These are phyloP conservation scores for Panorpa germanica DNA, from an alignment of 2,888 invertebrate genomes.

Conservation along the genomic window DNA sequence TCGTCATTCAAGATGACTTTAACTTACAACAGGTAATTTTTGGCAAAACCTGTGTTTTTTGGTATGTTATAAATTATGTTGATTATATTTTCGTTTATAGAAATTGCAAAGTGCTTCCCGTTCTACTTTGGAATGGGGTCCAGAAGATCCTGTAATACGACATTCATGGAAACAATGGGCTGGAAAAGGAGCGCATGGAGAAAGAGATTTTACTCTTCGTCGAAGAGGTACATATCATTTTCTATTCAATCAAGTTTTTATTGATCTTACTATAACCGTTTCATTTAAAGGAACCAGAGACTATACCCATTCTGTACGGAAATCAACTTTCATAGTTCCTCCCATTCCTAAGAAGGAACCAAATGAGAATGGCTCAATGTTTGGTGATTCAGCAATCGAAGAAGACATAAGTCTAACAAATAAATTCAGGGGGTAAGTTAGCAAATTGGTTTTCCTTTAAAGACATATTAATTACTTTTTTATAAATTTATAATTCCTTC, in stretches of 20 bases:
- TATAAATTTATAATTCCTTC: no score
- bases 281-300: no score
- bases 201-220: slow-evolving; percentile 23
- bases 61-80: no score
- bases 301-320: slow-evolving; percentile 25
- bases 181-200: slow-evolving; percentile 24
- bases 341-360: slow-evolving; percentile 24
- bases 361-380: slow-evolving; percentile 25
- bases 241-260: no score
- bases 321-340: slow-evolving; percentile 17
- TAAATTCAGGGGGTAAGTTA: no score
- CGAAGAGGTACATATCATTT: no score
- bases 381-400: slow-evolving; percentile 25
- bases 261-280: no score
- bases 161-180: slow-evolving; percentile 27
- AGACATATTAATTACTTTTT: no score
- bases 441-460: no score
- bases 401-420: slow-evolving; percentile 25
- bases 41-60: slow-evolving; percentile 24
- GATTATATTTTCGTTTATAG: no score
- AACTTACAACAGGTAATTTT: slow-evolving; percentile 26
- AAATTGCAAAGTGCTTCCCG: no score
- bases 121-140: slow-evolving; percentile 27
- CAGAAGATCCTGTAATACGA: slow-evolving; percentile 24
- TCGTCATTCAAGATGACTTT: slow-evolving; percentile 25